These are phyloP conservation scores for Hartigia nigra DNA, from an alignment of 2,888 invertebrate species.

Conservation along the genomic window DNA sequence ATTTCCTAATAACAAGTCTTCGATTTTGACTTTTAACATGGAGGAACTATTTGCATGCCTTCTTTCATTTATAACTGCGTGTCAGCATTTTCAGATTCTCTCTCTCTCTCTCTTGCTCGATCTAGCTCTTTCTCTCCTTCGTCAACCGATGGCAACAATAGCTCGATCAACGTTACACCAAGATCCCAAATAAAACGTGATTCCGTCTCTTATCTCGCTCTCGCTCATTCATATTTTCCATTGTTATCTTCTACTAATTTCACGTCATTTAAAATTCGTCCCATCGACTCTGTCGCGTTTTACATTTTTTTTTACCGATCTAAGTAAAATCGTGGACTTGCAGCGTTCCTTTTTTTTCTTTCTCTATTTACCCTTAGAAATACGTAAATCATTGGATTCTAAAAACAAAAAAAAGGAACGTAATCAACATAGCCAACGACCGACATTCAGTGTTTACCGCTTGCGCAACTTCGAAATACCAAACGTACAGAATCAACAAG, in stretches of 20 bases:
- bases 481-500: not conserved
- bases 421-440: not conserved
- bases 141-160: not conserved
- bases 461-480: not conserved
- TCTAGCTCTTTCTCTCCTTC: not conserved
- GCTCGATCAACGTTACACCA: not conserved
- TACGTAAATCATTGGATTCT: not conserved
- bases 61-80: slow-evolving; percentile 13
- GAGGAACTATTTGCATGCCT: slow-evolving; percentile 61
- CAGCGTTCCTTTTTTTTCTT: too few relatives aligned
- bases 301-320: not conserved
- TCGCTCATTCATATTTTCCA: not conserved
- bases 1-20: slow-evolving; percentile 59
- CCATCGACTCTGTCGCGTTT: not conserved
- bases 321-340: not conserved
- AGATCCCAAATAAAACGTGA: too few relatives aligned
- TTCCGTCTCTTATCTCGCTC: too few relatives aligned
- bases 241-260: not conserved
- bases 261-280: not conserved
- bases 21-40: slow-evolving; percentile 50
- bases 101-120: slow-evolving; percentile 22
- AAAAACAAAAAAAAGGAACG: not conserved
- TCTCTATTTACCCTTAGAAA: not conserved
- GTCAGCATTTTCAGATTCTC: slow-evolving; percentile 31
- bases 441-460: not conserved